Conservation (phyloP, 2,888 invertebrate genomes). For the Cyrtodaria siliqua region DNA sequence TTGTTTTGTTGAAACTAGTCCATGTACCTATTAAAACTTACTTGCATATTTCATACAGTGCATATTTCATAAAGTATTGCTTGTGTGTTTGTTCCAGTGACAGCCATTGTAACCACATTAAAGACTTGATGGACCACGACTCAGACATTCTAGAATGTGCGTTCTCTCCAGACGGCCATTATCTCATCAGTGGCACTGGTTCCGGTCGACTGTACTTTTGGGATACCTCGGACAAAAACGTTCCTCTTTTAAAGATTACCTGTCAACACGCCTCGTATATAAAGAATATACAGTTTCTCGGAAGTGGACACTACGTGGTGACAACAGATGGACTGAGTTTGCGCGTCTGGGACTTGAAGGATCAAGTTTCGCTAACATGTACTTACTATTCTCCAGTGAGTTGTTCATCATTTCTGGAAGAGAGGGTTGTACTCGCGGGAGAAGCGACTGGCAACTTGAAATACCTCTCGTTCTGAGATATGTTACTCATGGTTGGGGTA, state of each 20-base stretch:
- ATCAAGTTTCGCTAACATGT: conserved; percentile 26
- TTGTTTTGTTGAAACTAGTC: too few relatives aligned
- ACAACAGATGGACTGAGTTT: conserved; percentile 53
- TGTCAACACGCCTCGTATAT: conserved; percentile 46
- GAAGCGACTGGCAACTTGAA: conserved; percentile 55
- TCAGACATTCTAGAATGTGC: neutral
- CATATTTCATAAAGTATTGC: too few relatives aligned
- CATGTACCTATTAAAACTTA: too few relatives aligned
- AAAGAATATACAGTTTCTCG: conserved; percentile 47
- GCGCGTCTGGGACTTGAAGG: conserved; percentile 57
- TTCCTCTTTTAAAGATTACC: conserved; percentile 2
- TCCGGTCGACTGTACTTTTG: conserved; percentile 44
- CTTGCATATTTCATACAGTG: too few relatives aligned
- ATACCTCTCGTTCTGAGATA: conserved; percentile 22
- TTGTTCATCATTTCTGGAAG: conserved; percentile 35
- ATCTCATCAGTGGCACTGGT: conserved; percentile 33
- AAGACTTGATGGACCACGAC: conserved; percentile 16
- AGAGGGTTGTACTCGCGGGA: conserved; percentile 39
- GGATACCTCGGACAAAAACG: conserved; percentile 23
- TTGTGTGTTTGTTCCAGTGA: conserved; percentile 35
- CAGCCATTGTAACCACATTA: conserved; percentile 7
- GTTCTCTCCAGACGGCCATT: conserved; percentile 37
- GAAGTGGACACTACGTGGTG: conserved; percentile 43
- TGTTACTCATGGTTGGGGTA: too few relatives aligned
- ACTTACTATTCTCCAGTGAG: conserved; percentile 54